Percentiles rank a stretch among this genome's conserved stretches.
These are phyloP conservation scores for Smittia aterrima DNA, from an alignment of 2,888 invertebrate species.

Conservation along the genomic window DNA sequence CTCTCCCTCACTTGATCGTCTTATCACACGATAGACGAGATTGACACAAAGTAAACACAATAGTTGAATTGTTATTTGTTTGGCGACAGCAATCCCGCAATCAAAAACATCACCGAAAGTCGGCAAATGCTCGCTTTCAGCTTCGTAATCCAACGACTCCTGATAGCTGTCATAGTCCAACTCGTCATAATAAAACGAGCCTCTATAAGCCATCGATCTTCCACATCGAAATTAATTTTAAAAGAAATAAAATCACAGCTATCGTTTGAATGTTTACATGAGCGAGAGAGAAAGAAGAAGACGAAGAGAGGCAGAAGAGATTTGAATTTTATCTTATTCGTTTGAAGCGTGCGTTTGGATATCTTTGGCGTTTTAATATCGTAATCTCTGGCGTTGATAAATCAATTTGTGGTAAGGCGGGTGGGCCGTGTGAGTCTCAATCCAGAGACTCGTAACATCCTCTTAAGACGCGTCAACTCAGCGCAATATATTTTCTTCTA, in stretches of 20 bases:
- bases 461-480: no score
- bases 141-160: constrained; percentile 13
- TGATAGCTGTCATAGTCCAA: constrained; percentile 15
- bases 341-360: no score
- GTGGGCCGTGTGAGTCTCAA: no score
- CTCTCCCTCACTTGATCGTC: constrained; percentile 28
- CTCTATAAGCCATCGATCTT: constrained; percentile 9
- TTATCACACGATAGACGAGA: constrained; percentile 21
- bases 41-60: constrained; percentile 22
- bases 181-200: constrained; percentile 39
- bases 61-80: constrained; percentile 25
- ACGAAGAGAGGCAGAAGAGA: no score
- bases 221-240: not conserved
- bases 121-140: constrained; percentile 12
- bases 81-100: constrained; percentile 4
- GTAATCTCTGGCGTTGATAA: no score
- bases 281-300: no score
- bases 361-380: no score
- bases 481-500: not conserved
- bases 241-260: not conserved
- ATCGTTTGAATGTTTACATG: not conserved
- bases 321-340: no score
- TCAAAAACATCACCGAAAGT: constrained; percentile 16
- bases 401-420: no score
- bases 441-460: no score